Evolutionary conservation across 2,797 vertebrate species (phyloP), one percentile per base, ranked within the genome.

Genomic region (Amniataba percoides): DNA sequence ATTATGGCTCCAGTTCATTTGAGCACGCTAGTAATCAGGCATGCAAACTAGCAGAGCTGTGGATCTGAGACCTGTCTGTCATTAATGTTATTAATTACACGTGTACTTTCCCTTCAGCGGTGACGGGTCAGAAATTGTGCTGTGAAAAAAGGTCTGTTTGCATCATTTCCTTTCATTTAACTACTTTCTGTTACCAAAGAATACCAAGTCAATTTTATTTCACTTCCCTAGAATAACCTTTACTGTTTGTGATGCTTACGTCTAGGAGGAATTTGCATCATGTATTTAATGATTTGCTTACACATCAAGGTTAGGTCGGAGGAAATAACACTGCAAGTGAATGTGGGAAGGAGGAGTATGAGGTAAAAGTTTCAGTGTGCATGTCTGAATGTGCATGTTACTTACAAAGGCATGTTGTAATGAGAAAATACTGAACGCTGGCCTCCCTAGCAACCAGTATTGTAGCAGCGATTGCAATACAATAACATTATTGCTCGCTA

Each of bases 231-330:
- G 39, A 67, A n/a, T 48, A 23, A 51, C 7, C 36, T 36, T 61
- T 21, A 3, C 9, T 43, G 15, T 39, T 14, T 46, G 15, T 51
- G 19, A 2, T 31, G 43, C 51, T 9, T 25, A 25, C 40, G 31
- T 34, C 48, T 34, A 62, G 6, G 7, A 59, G 40, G 14, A 36
- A 65, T 80, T 80, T 80, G 74, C 60, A 75, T 78, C 1, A 0
- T n/a, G 36, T 23, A 18, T 77, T 67, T 34, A 13, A 45, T 62
- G 18, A 71, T 78, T 82, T 77, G 59, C 48, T 52, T 71, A n/a
- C 7, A 36, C 34, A 9, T 5, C 43, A 25, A 25, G 31, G 10
- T 71, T 21, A 15, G 2, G 5, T 31, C 51, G 14, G 34, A 52
- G 40, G 60, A 62, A 57, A 59, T 21, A 36, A 59, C 11, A 21